A percentile compares a stretch with the other conserved stretches of the same genome.
Conservation (phyloP, 2,888 invertebrate species). For the Epirrhoe alternata region DNA sequence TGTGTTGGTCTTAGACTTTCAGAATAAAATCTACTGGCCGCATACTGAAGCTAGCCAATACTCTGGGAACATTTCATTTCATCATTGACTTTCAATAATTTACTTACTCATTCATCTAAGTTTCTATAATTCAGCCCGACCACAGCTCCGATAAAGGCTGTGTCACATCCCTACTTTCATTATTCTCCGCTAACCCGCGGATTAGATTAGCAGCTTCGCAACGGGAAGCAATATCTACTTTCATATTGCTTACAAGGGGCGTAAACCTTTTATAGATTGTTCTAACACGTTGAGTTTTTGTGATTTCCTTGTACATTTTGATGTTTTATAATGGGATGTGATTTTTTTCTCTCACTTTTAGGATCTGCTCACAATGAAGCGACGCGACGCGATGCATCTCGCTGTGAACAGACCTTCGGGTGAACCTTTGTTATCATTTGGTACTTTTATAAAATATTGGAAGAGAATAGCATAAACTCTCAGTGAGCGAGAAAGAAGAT, state of each 20-base stretch:
- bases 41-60: too few species aligned
- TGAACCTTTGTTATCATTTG: neutral
- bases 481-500: too few species aligned
- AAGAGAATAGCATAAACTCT: too few species aligned
- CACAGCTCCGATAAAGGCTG: slow-evolving; percentile 1
- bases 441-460: neutral
- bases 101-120: too few species aligned
- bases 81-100: too few species aligned
- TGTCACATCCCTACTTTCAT: slow-evolving; percentile 52
- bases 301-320: slow-evolving; percentile 30
- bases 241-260: slow-evolving; percentile 43
- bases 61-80: too few species aligned
- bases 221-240: slow-evolving; percentile 46
- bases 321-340: slow-evolving; percentile 15
- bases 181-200: slow-evolving; percentile 64
- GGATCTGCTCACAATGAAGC: neutral
- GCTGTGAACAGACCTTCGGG: too few species aligned
- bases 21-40: too few species aligned
- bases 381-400: neutral
- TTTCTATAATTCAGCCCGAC: neutral
- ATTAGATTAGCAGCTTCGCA: slow-evolving; percentile 65
- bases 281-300: slow-evolving; percentile 38
- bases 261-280: slow-evolving; percentile 46
- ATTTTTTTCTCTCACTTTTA: slow-evolving; percentile 13
- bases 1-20: too few species aligned